A percentile compares a stretch with the other conserved stretches of the same genome.
phyloP scores from a whole-genome alignment of 2,113 vertebrate genomes.

The Atrichornis clamosus region DNA sequence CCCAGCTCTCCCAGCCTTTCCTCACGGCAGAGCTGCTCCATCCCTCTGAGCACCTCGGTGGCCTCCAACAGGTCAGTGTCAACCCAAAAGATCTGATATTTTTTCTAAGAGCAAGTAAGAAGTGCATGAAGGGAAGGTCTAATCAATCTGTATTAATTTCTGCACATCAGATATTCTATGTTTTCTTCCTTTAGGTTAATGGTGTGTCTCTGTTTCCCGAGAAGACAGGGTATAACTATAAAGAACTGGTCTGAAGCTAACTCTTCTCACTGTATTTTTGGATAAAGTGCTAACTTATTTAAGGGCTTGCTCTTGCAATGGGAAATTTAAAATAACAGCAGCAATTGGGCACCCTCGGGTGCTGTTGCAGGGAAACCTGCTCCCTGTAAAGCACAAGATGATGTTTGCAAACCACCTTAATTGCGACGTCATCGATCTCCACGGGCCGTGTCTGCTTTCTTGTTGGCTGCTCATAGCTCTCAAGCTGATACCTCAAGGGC shows the following conservation, averaged over 20 bases:
- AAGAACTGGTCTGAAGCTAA: not conserved
- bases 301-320: not conserved
- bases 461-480: slow-evolving; percentile 85
- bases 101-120: not conserved
- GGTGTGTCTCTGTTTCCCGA: not conserved
- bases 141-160: not conserved
- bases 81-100: not conserved
- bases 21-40: not conserved
- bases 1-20: not conserved
- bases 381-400: not conserved
- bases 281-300: not conserved
- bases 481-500: slow-evolving; percentile 88
- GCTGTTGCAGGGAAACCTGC: not conserved
- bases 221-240: not conserved
- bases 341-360: not conserved
- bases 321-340: not conserved
- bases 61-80: not conserved
- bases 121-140: not conserved
- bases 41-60: too few relatives aligned
- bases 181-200: not conserved
- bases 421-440: slow-evolving; percentile 87
- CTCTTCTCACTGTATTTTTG: not conserved
- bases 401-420: slow-evolving; percentile 81
- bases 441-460: slow-evolving; percentile 77
- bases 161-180: not conserved